Conservation (phyloP, 2,797 vertebrate species). For the Malacoctenus gilli region DNA sequence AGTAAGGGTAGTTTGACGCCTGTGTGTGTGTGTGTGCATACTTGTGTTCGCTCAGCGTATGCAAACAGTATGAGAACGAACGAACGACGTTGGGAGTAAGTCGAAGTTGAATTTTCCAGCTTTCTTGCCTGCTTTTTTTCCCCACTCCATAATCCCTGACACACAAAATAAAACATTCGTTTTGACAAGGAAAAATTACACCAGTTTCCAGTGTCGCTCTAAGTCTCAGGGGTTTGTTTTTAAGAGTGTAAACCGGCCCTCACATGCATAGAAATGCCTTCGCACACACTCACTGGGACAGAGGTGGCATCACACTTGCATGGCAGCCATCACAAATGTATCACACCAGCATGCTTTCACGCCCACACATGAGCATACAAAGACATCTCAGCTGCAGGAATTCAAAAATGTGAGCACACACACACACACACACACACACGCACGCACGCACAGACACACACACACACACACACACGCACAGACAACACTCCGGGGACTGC, state of each 20-base stretch:
- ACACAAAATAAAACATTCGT: neutral
- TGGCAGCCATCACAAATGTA: constrained; percentile 52
- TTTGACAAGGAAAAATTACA: no score
- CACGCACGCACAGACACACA: neutral
- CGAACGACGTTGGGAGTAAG: no score
- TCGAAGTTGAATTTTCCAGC: no score
- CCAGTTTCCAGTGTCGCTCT: no score
- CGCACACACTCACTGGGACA: constrained; percentile 18
- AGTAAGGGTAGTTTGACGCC: constrained; percentile 4
- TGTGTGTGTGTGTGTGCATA: constrained; percentile 5
- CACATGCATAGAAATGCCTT: constrained; percentile 3
- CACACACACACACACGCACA: constrained; percentile 23
- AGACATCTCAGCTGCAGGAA: constrained; percentile 38
- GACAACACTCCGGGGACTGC: constrained; percentile 34
- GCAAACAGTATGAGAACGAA: no score
- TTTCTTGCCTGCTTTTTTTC: no score
- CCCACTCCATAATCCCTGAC: neutral
- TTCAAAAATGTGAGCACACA: constrained; percentile 14
- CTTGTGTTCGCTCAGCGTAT: no score
- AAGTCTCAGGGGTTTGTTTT: no score
- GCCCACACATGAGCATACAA: constrained; percentile 33
- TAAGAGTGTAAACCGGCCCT: neutral
- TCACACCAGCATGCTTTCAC: constrained; percentile 46
- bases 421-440: neutral
- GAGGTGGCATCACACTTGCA: constrained; percentile 55